Percentiles rank a stretch among this genome's conserved stretches.
phyloP scores from a whole-genome alignment of 2,888 invertebrate genomes.

The Troides oblongomaculatus region DNA sequence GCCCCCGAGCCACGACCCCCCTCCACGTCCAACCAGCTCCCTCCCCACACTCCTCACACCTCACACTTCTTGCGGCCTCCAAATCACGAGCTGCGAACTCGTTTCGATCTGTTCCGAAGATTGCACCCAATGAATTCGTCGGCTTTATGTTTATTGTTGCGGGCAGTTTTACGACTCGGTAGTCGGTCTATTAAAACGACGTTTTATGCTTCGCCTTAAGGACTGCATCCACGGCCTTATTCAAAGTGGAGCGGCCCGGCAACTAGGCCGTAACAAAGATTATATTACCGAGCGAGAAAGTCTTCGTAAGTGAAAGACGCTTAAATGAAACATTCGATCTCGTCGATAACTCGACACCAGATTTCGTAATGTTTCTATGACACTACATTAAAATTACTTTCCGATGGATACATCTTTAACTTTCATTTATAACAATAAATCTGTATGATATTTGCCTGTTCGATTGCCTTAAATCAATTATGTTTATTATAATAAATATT shows the following conservation, averaged over 20 bases:
- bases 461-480: no score
- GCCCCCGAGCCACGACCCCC: constrained; percentile 26
- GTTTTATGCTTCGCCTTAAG: constrained; percentile 15
- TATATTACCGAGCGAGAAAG: constrained; percentile 26
- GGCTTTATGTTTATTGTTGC: constrained; percentile 29
- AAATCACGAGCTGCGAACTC: constrained; percentile 46
- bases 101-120: constrained; percentile 42
- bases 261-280: constrained; percentile 26
- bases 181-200: constrained; percentile 19
- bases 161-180: constrained; percentile 7
- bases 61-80: constrained; percentile 35
- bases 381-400: no score
- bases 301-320: constrained; percentile 11
- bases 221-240: constrained; percentile 14
- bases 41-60: constrained; percentile 35
- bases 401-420: no score
- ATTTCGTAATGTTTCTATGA: not conserved
- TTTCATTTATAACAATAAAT: no score
- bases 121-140: constrained; percentile 35
- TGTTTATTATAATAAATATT: no score
- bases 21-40: constrained; percentile 32
- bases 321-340: not conserved
- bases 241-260: constrained; percentile 17
- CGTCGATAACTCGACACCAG: not conserved
- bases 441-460: no score